phyloP scores from a whole-genome alignment of 2,888 invertebrate genomes.

The Agelastica alni region DNA sequence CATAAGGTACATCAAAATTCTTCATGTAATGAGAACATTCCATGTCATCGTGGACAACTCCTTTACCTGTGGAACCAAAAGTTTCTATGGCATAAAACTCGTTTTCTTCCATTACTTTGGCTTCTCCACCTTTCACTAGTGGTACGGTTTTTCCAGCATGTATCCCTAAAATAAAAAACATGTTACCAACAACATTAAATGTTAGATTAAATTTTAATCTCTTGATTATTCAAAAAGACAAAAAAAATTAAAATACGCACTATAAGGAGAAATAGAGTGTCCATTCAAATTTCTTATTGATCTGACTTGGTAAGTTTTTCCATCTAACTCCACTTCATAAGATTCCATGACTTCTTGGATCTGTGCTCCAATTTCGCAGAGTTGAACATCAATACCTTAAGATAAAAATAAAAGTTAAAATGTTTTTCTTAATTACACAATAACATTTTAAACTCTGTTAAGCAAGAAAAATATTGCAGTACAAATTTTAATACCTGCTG shows the following conservation, averaged over 20 bases:
- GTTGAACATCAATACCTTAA: constrained; percentile 82
- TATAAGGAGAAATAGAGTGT: constrained; percentile 98
- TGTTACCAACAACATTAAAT: neutral
- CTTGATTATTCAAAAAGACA: neutral
- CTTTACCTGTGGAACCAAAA: constrained; percentile 96
- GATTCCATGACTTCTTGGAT: constrained; percentile 99
- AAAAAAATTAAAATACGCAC: constrained; percentile 60
- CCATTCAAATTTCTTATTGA: constrained; percentile 98
- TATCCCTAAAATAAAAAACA: constrained; percentile 63
- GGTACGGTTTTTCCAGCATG: constrained; percentile 99
- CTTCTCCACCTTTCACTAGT: constrained; percentile 98
- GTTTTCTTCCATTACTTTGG: constrained; percentile 97
- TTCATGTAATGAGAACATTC: constrained; percentile 99
- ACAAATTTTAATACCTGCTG: constrained; percentile 53
- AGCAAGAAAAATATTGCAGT: no score
- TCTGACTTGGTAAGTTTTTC: constrained; percentile 94
- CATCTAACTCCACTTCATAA: constrained; percentile 96
- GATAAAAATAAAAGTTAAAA: no score
- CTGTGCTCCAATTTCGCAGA: constrained; percentile 95
- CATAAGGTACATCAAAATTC: constrained; percentile 90
- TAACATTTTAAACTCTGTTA: no score
- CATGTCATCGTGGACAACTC: constrained; percentile 97
- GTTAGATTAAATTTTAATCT: no score
- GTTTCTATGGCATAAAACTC: constrained; percentile 99
- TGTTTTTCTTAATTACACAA: no score